Base-by-base conservation (phyloP, 2,888 invertebrate genomes). In the Lycophotia porphyrea region DNA sequence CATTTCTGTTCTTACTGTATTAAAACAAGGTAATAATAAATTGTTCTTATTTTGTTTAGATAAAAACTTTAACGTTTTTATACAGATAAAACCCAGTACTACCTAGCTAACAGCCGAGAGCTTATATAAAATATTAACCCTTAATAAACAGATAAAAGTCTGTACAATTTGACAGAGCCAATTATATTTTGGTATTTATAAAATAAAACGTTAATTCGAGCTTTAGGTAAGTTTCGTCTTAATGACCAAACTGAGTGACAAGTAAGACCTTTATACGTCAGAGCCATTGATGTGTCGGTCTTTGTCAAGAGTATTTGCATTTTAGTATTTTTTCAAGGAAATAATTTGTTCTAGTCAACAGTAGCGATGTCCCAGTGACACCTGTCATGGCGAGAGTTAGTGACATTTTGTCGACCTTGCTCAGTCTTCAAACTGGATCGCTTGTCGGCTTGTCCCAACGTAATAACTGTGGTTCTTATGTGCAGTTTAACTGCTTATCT, bases 1-100 rank as follows among this genome's bases (percentile, higher is more conserved):
- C 90, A 90, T 86, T 91, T 87, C 78, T 77, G 83, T 78, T 87
- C 84, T 71, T 84, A 87, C 81, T 84, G 84, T 80, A 85, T 87
- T 82, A 85, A 80, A 81, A 84, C 76, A 75, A 55, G 69, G 80
- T 80, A 72, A 71, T 80, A 74, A 86, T 82, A 78, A 86, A 88
- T 85, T 79, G 69, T 74, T 75, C 61, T 78, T 78, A 84, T 78
- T 71, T 77, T 68, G 63, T 85, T 76, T 73, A 58, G 24, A n/a
- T 7, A 67, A 68, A 81, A 61, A 63, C 11, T 75, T 78, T 73
- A 34, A 39, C 49, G 31, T 34, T 72, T 76, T 64, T 49, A 58
- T 36, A 52, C 5, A 58, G 31, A 27, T 44, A 31, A 60, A 13
- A 76, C 1, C 24, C 60, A 61, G 39, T 39, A 34, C 27, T 39